phyloP scores from a whole-genome alignment of 2,888 invertebrate genomes.

The Erynnis tages region DNA sequence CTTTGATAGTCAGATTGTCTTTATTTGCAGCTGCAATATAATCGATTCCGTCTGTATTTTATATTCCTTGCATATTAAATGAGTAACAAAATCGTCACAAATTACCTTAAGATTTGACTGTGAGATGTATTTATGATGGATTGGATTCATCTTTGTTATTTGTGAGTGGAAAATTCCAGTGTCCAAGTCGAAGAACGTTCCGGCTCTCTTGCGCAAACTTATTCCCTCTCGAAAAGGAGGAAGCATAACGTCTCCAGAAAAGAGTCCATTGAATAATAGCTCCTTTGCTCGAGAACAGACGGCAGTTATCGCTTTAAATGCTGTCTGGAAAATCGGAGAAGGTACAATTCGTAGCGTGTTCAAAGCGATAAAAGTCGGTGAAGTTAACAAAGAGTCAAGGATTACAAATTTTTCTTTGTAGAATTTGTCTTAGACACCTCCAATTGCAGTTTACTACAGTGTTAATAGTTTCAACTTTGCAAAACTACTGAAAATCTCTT shows the following conservation, averaged over 20 bases:
- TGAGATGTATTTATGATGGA: slow-evolving; percentile 73
- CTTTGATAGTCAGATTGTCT: slow-evolving; percentile 66
- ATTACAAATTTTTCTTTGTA: slow-evolving; percentile 22
- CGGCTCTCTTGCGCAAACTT: slow-evolving; percentile 15
- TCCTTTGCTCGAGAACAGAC: slow-evolving; percentile 16
- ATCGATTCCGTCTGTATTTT: slow-evolving; percentile 65
- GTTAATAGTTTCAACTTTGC: slow-evolving; percentile 13
- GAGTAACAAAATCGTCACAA: slow-evolving; percentile 77
- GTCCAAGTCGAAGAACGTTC: slow-evolving; percentile 22
- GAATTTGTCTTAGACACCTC: slow-evolving; percentile 22
- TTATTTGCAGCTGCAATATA: slow-evolving; percentile 60
- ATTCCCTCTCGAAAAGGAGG: slow-evolving; percentile 13
- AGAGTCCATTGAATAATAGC: slow-evolving; percentile 14
- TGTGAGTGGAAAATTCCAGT: slow-evolving; percentile 59
- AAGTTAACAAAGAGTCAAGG: slow-evolving; percentile 24
- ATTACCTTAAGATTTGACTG: slow-evolving; percentile 79
- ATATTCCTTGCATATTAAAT: slow-evolving; percentile 81
- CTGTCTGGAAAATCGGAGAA: slow-evolving; percentile 13
- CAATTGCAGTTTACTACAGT: slow-evolving; percentile 14
- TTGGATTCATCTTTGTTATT: slow-evolving; percentile 49
- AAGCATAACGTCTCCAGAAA: not conserved
- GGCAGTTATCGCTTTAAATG: slow-evolving; percentile 13
- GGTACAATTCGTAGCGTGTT: slow-evolving; percentile 21
- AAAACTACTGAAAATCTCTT: slow-evolving; percentile 5
- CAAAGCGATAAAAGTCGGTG: slow-evolving; percentile 20